Conservation (phyloP, 2,113 vertebrate species). For the Dicrurus megarhynchus region DNA sequence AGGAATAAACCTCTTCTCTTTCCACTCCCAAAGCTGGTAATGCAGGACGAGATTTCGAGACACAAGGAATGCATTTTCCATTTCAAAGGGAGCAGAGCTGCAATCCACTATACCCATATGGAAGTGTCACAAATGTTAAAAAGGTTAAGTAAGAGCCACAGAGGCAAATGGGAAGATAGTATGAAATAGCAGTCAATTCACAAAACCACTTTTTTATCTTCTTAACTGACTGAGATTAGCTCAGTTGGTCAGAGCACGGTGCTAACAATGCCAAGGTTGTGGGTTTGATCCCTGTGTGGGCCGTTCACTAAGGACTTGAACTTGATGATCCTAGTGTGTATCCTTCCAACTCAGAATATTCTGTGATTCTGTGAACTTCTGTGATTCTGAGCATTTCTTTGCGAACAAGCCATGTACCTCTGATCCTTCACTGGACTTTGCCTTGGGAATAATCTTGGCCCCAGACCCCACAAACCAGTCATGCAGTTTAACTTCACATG, state of each 20-base stretch:
- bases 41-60: neutral
- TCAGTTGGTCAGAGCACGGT: neutral
- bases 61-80: neutral
- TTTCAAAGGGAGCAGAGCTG: neutral
- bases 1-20: neutral
- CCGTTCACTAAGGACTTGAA: neutral
- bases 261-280: neutral
- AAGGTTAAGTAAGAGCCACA: neutral
- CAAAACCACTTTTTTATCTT: neutral
- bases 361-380: neutral
- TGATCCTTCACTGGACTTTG: neutral
- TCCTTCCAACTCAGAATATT: neutral
- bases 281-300: neutral
- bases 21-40: neutral
- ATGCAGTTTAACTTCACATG: neutral
- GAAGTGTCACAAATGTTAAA: neutral
- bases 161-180: neutral
- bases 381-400: neutral
- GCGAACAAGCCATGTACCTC: neutral
- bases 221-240: neutral
- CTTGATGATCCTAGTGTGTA: neutral
- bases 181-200: neutral
- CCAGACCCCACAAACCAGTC: neutral
- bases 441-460: neutral
- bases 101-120: accelerated